Percentiles rank a stretch among this genome's conserved stretches.
These are phyloP conservation scores for Baryphthengus martii DNA, from an alignment of 2,113 vertebrate species.

Conservation along the genomic window DNA sequence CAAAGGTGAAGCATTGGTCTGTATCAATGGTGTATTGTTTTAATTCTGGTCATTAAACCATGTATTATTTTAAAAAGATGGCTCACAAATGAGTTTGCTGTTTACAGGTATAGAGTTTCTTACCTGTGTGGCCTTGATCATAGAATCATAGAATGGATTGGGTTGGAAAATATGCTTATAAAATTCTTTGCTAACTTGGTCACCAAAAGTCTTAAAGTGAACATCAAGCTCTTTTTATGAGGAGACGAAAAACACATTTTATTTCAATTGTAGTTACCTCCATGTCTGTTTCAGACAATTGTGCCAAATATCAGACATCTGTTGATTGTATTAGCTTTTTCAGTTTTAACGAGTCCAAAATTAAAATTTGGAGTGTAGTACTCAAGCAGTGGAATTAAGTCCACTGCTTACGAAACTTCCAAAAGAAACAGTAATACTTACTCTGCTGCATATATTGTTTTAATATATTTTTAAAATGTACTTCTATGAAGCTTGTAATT, in stretches of 20 bases:
- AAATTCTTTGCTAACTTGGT: not conserved
- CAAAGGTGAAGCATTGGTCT: not conserved
- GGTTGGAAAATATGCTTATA: not conserved
- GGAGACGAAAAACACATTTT: not conserved
- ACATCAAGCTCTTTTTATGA: not conserved
- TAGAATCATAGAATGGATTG: too few species aligned
- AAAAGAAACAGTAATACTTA: not conserved
- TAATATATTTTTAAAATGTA: too few species aligned
- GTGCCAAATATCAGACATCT: not conserved
- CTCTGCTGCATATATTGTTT: not conserved
- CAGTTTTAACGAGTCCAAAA: not conserved
- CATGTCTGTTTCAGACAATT: not conserved
- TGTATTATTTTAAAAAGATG: not conserved
- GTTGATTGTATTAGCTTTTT: not conserved
- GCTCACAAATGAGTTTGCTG: not conserved
- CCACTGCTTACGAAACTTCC: not conserved
- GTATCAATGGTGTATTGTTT: not conserved
- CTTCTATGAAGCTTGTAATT: not conserved
- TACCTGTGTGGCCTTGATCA: not conserved
- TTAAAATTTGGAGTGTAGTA: not conserved
- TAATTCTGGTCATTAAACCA: not conserved
- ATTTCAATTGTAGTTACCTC: not conserved
- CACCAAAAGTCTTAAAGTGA: not conserved
- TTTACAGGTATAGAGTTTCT: not conserved
- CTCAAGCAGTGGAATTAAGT: not conserved